A percentile compares a stretch with the other conserved stretches of the same genome.
These are phyloP conservation scores for Leuciscus idus DNA, from an alignment of 2,113 vertebrate species.

Conservation along the genomic window DNA sequence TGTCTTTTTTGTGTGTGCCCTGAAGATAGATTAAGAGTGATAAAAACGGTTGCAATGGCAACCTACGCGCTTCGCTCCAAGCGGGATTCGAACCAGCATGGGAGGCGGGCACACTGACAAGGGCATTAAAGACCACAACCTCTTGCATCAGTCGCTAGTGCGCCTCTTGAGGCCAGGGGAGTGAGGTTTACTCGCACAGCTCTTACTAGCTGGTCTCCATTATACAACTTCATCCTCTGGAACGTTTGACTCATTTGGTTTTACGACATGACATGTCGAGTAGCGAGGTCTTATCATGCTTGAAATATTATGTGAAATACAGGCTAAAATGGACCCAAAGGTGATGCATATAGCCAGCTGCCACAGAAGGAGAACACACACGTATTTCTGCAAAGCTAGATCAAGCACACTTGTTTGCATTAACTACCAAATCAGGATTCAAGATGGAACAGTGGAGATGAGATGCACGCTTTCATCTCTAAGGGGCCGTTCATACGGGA, in stretches of 20 bases:
- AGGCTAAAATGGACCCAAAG: too few relatives aligned
- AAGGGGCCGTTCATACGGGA: not conserved
- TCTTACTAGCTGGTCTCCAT: too few relatives aligned
- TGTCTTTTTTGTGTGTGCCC: not conserved
- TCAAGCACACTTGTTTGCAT: not conserved
- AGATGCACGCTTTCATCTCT: not conserved
- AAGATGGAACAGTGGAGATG: not conserved
- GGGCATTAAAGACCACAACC: too few relatives aligned
- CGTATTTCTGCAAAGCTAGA: constrained; percentile 3
- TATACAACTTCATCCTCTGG: not conserved
- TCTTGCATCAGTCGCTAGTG: too few relatives aligned
- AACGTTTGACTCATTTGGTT: not conserved
- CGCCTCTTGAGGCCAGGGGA: too few relatives aligned
- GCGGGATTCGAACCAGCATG: too few relatives aligned
- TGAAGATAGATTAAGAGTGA: too few relatives aligned
- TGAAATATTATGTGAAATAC: not conserved
- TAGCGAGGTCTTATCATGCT: not conserved
- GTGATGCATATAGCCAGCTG: not conserved
- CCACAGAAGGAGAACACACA: not conserved
- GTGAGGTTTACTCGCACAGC: too few relatives aligned
- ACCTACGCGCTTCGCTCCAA: too few relatives aligned
- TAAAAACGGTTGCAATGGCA: not conserved
- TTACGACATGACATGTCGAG: not conserved
- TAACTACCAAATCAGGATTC: not conserved
- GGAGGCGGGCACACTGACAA: too few relatives aligned